Evolutionary conservation across 2,113 vertebrate species (phyloP), one percentile per base, ranked within the genome.

Genomic region (Spheniscus mendiculus): DNA sequence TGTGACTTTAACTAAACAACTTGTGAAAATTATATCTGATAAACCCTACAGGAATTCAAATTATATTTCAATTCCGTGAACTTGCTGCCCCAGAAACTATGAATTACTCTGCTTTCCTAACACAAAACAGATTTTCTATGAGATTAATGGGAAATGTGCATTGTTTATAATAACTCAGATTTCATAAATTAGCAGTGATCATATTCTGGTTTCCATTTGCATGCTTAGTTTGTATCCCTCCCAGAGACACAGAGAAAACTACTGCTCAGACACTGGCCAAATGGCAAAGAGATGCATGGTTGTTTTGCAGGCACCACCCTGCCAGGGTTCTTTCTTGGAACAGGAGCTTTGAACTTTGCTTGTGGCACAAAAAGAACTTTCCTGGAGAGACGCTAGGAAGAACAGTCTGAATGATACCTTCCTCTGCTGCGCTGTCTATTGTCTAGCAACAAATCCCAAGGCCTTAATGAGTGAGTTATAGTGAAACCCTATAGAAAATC

Each of bases 31-130:
- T 85, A 44, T 93, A 87, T 78, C 87, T 91, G 50, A 91, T 93
- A 95, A 91, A 89, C 63, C 71, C 71, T 90, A 94, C 82, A 93
- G 93, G 80, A 96, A 97, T 97, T 96, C 70, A 89, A 95, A 93
- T 81, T 92, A 78, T 73, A 76, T 95, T 94, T 97, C 90, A 91
- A 91, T 97, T 98, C 87, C 17, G 21, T 76, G 92, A 95, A 88
- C 74, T 95, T 69, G 52, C 78, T 96, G 89, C 50, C 92, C 76
- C 45, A 40, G 89, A 97, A 98, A 90, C 80, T 88, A 53, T 72
- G 92, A 97, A 92, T 96, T 94, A 89, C 55, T 80, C 44, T 69
- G 34, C 70, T 97, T 97, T 97, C 62, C 77, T 96, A 96, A 85
- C 59, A 89, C 91, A 93, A 96, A 94, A 18, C 88, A 83, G 63